phyloP scores from a whole-genome alignment of 2,888 invertebrate species.

The Euplagia quadripunctaria region DNA sequence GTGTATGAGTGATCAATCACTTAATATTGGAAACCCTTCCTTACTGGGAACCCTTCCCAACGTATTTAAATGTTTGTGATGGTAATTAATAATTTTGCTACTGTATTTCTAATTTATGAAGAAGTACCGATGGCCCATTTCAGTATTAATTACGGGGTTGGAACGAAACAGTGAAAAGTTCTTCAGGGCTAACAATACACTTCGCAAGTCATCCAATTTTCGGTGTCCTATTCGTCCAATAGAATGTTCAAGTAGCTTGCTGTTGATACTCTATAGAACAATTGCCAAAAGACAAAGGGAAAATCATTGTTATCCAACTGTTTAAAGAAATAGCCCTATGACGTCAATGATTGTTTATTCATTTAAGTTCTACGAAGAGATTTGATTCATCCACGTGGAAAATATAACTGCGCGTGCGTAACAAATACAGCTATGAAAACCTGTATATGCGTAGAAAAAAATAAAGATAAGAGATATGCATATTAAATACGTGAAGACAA shows the following conservation, averaged over 20 bases:
- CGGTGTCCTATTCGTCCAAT: neutral
- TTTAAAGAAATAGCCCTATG: constrained; percentile 30
- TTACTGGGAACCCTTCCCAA: no score
- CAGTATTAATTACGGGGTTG: no score
- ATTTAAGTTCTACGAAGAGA: constrained; percentile 34
- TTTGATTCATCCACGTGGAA: constrained; percentile 34
- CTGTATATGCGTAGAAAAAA: neutral
- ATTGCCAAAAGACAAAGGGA: constrained; percentile 32
- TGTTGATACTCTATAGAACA: constrained; percentile 8
- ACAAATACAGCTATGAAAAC: neutral
- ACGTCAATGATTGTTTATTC: constrained; percentile 40
- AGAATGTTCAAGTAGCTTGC: neutral
- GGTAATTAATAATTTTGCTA: no score
- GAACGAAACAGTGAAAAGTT: neutral
- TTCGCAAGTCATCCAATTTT: neutral
- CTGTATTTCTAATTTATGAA: no score
- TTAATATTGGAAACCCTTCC: no score
- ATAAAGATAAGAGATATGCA: no score
- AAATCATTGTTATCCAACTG: constrained; percentile 32
- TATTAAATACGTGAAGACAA: no score
- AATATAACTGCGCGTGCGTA: constrained; percentile 11
- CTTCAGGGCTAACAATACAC: neutral
- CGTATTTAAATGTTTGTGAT: no score
- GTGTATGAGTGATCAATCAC: no score
- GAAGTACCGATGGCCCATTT: no score